Conservation (phyloP, 2,888 invertebrate genomes). For the Resseliella maxima region DNA sequence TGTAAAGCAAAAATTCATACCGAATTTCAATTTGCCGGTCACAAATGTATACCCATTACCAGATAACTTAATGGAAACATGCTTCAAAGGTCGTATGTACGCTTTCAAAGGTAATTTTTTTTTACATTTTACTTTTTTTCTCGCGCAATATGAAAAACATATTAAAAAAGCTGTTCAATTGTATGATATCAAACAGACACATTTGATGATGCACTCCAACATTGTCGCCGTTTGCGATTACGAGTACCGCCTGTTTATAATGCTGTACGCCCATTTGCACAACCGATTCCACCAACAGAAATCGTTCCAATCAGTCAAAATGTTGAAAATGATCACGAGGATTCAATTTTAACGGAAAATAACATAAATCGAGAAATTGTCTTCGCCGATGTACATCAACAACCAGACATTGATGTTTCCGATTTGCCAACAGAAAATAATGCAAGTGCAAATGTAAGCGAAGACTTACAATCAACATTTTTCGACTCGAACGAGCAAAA, state of each 20-base stretch:
- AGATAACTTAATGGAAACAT: neutral
- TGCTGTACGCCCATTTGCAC: neutral
- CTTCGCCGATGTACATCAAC: too few species aligned
- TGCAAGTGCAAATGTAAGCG: neutral
- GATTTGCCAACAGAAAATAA: neutral
- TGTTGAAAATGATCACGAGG: too few species aligned
- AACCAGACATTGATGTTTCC: too few species aligned
- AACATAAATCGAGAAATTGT: too few species aligned
- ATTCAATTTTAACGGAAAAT: too few species aligned
- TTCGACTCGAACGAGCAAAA: too few species aligned
- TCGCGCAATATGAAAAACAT: neutral
- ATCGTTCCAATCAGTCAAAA: constrained; percentile 59
- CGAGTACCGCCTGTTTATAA: neutral
- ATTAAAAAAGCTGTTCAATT: neutral
- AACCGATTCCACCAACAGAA: neutral
- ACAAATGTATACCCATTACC: neutral
- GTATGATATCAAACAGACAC: neutral
- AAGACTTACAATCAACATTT: too few species aligned
- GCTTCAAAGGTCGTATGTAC: neutral
- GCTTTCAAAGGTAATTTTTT: neutral
- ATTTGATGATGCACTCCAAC: neutral
- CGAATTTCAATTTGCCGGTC: neutral
- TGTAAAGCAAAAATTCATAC: neutral
- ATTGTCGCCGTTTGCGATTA: neutral
- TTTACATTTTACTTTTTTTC: neutral